phyloP scores from a whole-genome alignment of 2,888 invertebrate genomes.

The Trypoxylon attenuatum region DNA sequence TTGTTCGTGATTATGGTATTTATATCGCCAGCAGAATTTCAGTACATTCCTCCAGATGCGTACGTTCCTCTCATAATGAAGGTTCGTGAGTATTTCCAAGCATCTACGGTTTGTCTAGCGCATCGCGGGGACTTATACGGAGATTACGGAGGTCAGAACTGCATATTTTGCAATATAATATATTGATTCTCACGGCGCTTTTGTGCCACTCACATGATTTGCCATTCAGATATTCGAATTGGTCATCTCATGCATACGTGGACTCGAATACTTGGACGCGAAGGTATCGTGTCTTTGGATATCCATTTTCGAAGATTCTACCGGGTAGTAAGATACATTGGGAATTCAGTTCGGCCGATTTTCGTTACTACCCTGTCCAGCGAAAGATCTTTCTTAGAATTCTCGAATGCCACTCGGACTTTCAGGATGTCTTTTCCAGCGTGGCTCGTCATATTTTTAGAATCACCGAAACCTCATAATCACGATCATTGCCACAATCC shows the following conservation, averaged over 20 bases:
- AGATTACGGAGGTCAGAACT: constrained; percentile 13
- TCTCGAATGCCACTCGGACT: constrained; percentile 15
- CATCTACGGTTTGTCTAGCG: constrained; percentile 22
- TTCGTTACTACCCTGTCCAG: constrained; percentile 30
- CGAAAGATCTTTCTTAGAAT: constrained; percentile 7
- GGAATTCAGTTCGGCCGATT: constrained; percentile 35
- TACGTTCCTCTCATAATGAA: constrained; percentile 19
- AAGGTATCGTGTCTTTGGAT: constrained; percentile 13
- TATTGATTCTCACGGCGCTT: not conserved
- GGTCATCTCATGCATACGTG: constrained; percentile 7
- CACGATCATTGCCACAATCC: constrained; percentile 42
- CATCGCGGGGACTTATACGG: not conserved
- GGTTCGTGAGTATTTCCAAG: constrained; percentile 16
- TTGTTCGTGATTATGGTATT: not conserved
- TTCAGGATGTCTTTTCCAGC: constrained; percentile 45
- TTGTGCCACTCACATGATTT: not conserved
- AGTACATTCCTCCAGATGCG: accelerated
- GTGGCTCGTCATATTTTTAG: constrained; percentile 54
- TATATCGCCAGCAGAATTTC: not conserved
- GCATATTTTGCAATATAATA: too few relatives aligned
- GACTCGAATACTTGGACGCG: constrained; percentile 12
- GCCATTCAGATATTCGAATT: not conserved
- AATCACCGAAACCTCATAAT: not conserved
- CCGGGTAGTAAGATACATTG: not conserved
- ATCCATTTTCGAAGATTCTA: constrained; percentile 2